These are phyloP conservation scores for Acanthococcus lagerstroemiae DNA, from an alignment of 2,888 invertebrate genomes.

Conservation along the genomic window DNA sequence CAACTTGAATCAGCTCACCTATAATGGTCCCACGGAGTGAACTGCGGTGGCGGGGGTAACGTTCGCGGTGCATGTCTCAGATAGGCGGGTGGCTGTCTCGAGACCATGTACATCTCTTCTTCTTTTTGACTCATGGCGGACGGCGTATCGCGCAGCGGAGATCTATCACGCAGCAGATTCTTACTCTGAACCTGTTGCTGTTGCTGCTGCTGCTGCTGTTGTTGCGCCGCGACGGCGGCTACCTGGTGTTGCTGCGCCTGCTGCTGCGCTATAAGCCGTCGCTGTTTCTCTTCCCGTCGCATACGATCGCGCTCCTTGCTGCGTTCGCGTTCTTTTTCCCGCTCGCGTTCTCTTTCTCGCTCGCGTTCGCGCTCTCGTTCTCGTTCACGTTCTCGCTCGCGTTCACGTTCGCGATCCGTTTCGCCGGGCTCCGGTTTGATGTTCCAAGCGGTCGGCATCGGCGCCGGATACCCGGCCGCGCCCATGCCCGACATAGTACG, in stretches of 20 bases:
- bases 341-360: constrained; percentile 44
- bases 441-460: constrained; percentile 50
- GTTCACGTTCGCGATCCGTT: constrained; percentile 45
- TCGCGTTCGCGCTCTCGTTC: constrained; percentile 42
- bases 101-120: constrained; percentile 41
- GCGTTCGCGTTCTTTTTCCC: constrained; percentile 40
- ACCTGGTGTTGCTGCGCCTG: constrained; percentile 35
- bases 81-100: constrained; percentile 43
- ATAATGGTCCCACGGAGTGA: constrained; percentile 54
- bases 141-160: constrained; percentile 59
- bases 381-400: constrained; percentile 40
- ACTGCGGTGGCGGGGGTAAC: constrained; percentile 47
- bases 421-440: constrained; percentile 56
- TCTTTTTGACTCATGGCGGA: constrained; percentile 38
- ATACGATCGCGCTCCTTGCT: constrained; percentile 37
- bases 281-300: constrained; percentile 43
- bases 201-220: constrained; percentile 19
- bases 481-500: constrained; percentile 42
- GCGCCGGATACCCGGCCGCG: constrained; percentile 33
- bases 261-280: constrained; percentile 45
- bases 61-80: constrained; percentile 37
- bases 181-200: constrained; percentile 28
- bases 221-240: background rate
- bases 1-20: too few species aligned
- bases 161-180: constrained; percentile 49